Evolutionary conservation across 1,140 invertebrate genomes (phyloP).

Genomic region (Zeugodacus cucurbitae): DNA sequence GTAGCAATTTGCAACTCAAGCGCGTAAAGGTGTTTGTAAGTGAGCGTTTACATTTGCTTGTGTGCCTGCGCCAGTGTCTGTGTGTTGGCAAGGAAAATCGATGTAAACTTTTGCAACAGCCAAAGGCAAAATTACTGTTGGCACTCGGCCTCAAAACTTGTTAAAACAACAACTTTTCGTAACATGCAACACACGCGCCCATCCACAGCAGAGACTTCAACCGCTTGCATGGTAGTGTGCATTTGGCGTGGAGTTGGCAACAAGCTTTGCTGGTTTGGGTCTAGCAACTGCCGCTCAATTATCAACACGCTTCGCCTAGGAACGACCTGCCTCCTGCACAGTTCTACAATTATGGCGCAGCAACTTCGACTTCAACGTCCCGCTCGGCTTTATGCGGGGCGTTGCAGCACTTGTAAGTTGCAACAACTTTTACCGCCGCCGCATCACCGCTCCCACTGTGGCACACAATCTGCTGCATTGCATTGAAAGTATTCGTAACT

Average conservation of each 20-base stretch:
- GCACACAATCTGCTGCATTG: not conserved
- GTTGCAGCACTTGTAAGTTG: not conserved
- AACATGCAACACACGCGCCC: not conserved
- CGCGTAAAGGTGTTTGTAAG: not conserved
- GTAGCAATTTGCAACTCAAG: not conserved
- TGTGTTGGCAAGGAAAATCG: not conserved
- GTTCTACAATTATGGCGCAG: not conserved
- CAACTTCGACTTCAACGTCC: not conserved
- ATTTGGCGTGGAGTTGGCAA: not conserved
- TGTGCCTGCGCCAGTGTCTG: not conserved
- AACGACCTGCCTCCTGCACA: not conserved
- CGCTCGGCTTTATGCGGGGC: not conserved
- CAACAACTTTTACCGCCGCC: slow-evolving; percentile 17
- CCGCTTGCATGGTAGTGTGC: not conserved
- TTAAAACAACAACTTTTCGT: not conserved
- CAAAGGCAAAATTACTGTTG: not conserved
- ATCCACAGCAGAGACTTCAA: not conserved
- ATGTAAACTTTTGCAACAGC: not conserved
- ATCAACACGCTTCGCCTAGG: not conserved
- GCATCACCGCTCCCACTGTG: not conserved
- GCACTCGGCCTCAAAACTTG: not conserved
- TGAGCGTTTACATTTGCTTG: not conserved
- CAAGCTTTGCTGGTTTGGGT: no score
- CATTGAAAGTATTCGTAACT: not conserved
- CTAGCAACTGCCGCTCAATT: not conserved